Evolutionary conservation across 2,113 vertebrate species (phyloP), one percentile per base, ranked within the genome.

Genomic region (Oceanites oceanicus): DNA sequence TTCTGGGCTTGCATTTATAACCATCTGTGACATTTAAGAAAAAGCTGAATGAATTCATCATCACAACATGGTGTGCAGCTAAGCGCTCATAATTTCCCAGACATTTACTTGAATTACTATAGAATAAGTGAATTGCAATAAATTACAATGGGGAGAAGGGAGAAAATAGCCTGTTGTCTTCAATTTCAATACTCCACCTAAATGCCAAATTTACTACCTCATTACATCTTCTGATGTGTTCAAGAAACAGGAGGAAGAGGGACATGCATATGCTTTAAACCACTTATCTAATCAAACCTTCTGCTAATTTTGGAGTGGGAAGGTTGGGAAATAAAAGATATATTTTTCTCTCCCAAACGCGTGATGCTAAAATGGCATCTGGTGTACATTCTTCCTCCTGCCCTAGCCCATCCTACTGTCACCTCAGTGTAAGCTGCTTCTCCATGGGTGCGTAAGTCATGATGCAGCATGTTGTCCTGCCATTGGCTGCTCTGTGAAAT

Each of bases 11-110:
- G 52, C 59, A 16, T 80, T 83, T 86, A 71, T 83, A 94, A 77
- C 47, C 72, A 70, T 52, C 71, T 86, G 67, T 80, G 77, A 89
- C 84, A 96, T 85, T 91, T 72, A 78, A 85, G 61, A 90, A 91
- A 84, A 87, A 81, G 52, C 27, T 80, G 74, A 87, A 89, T 82
- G 26, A 68, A 82, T 91, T 75, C 34, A 29, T 95, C 68, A 71
- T 83, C 73, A 44, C 70, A 87, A 70, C 36, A 76, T 65, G 49
- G 15, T 67, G 29, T 68, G 62, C 36, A 72, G 70, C 40, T 88
- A 82, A 56, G 34, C 78, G 40, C 58, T 88, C 62, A n/a, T 87
- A 58, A 76, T 85, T 92, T 91, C 71, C 52, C 34, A 75, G 73
- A 42, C 87, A 88, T 87, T 84, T 82, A 49, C 77, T 91, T 82